Conservation (phyloP, 1,140 invertebrate species). For the Spodoptera frugiperda region DNA sequence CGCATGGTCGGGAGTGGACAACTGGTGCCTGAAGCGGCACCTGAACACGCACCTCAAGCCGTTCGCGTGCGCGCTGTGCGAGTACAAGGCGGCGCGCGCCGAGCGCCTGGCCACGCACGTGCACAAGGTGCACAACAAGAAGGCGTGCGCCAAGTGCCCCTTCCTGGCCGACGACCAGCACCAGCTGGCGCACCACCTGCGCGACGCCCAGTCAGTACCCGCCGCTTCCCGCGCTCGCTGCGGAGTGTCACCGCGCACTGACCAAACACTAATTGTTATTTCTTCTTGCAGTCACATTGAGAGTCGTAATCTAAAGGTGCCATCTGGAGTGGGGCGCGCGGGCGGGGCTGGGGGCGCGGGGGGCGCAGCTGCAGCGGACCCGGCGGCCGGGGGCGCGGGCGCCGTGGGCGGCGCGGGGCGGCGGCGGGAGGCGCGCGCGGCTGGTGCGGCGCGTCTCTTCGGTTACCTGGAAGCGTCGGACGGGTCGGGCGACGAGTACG, state of each 20-base stretch:
- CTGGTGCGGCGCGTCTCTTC: constrained; percentile 86
- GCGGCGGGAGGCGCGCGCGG: constrained; percentile 78
- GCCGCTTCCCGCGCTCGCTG: background rate
- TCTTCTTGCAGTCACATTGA: constrained; percentile 63
- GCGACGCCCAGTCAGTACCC: constrained; percentile 88
- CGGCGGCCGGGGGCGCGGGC: constrained; percentile 50
- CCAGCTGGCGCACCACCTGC: constrained; percentile 91
- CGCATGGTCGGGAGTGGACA: constrained; percentile 96
- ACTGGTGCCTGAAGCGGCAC: constrained; percentile 96
- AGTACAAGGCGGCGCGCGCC: constrained; percentile 88
- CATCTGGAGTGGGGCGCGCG: constrained; percentile 64
- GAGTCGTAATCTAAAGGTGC: constrained; percentile 82
- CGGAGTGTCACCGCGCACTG: background rate
- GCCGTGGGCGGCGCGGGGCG: constrained; percentile 53
- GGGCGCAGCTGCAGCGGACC: constrained; percentile 26
- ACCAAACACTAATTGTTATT: too few relatives aligned
- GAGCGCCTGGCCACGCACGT: constrained; percentile 95
- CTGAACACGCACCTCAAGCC: constrained; percentile 97
- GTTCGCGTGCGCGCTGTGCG: constrained; percentile 94
- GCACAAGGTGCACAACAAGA: constrained; percentile 95
- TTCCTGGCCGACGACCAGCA: constrained; percentile 93
- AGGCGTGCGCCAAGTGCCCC: constrained; percentile 94
- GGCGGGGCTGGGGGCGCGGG: constrained; percentile 9
- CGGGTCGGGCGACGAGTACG: constrained; percentile 86
- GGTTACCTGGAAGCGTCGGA: constrained; percentile 88